Percentiles rank a stretch among this genome's conserved stretches.
phyloP scores from a whole-genome alignment of 2,888 invertebrate species.

The Macrophya alboannulata region DNA sequence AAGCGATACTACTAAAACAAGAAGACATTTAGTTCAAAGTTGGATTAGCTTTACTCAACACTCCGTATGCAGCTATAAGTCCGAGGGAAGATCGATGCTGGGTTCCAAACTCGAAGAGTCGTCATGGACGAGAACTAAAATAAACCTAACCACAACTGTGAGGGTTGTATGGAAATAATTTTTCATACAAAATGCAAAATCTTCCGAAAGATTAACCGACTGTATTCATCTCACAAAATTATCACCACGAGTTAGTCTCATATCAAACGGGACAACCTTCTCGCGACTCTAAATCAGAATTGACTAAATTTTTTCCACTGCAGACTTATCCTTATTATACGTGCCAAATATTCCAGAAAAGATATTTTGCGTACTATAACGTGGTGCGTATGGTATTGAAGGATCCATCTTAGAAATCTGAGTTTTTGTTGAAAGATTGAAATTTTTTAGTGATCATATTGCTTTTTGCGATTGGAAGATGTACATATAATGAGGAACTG shows the following conservation, averaged over 20 bases:
- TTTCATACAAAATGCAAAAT: not conserved
- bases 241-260: not conserved
- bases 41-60: slow-evolving; percentile 53
- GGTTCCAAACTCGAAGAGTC: not conserved
- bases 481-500: not conserved
- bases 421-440: not conserved
- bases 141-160: too few species aligned
- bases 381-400: not conserved
- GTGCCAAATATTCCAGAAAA: not conserved
- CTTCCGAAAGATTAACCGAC: not conserved
- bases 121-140: not conserved
- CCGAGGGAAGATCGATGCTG: not conserved
- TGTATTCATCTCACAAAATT: not conserved
- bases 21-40: slow-evolving; percentile 45
- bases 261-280: not conserved
- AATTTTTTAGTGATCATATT: slow-evolving; percentile 3
- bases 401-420: not conserved
- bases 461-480: not conserved
- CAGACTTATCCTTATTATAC: not conserved
- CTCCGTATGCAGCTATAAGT: slow-evolving; percentile 34
- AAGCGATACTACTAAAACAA: slow-evolving; percentile 53
- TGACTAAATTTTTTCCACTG: not conserved
- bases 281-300: not conserved
- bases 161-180: not conserved
- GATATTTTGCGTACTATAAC: not conserved